phyloP scores from a whole-genome alignment of 2,888 invertebrate genomes.

The Celastrina argiolus region DNA sequence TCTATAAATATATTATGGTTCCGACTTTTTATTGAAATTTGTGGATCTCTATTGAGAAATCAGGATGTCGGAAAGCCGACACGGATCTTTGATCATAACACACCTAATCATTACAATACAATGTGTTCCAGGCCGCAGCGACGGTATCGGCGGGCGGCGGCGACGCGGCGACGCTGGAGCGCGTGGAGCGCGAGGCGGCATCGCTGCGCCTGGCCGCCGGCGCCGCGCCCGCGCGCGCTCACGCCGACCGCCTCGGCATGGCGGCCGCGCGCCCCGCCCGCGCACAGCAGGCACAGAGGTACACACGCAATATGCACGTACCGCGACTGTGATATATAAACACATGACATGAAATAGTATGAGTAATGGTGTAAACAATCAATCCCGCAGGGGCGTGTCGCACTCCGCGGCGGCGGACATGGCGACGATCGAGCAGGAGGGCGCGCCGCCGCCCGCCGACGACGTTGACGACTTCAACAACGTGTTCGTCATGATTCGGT shows the following conservation, averaged over 20 bases:
- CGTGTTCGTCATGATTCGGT: constrained; percentile 80
- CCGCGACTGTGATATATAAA: too few species aligned
- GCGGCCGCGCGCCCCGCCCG: constrained; percentile 74
- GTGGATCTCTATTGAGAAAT: too few species aligned
- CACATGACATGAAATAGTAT: too few species aligned
- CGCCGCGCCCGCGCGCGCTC: constrained; percentile 79
- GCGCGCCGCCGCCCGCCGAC: constrained; percentile 50
- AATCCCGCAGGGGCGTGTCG: constrained; percentile 55
- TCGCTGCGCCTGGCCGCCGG: constrained; percentile 87
- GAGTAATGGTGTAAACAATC: too few species aligned
- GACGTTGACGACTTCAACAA: constrained; percentile 69
- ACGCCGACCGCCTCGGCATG: constrained; percentile 96
- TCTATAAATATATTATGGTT: too few species aligned
- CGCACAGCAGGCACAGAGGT: constrained; percentile 41
- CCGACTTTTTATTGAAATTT: too few species aligned
- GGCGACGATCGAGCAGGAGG: constrained; percentile 93
- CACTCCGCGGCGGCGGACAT: constrained; percentile 92
- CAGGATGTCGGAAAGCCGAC: too few species aligned
- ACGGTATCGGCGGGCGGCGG: constrained; percentile 31
- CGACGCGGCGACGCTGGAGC: constrained; percentile 55
- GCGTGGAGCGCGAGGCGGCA: constrained; percentile 82
- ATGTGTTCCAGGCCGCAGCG: constrained; percentile 33
- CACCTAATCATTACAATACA: too few species aligned
- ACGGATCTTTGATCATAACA: too few species aligned
- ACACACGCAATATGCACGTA: not conserved